phyloP scores from a whole-genome alignment of 1,140 invertebrate species.

The Dinoponera quadriceps region DNA sequence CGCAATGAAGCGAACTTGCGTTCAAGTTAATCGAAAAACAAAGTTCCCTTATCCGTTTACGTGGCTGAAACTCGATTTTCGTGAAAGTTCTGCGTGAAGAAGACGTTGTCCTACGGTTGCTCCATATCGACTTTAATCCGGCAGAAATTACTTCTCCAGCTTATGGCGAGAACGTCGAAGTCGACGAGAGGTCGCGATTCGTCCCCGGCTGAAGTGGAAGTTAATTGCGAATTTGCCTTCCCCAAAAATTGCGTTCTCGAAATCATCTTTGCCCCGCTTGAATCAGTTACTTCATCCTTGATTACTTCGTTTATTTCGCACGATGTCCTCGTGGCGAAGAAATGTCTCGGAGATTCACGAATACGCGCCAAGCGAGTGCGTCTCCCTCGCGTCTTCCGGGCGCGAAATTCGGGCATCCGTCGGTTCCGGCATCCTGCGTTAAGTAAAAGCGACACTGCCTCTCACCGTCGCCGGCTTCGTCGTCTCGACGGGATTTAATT shows the following conservation, averaged over 20 bases:
- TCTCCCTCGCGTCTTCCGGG: conserved; percentile 7
- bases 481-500: conserved; percentile 68
- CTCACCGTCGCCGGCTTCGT: conserved; percentile 13
- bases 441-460: conserved; percentile 49
- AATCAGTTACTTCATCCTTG: too few species aligned
- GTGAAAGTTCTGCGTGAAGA: conserved; percentile 4
- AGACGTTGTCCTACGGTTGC: conserved; percentile 1
- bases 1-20: conserved; percentile 11
- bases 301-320: too few species aligned
- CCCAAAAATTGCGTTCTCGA: neutral
- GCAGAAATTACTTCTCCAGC: conserved; percentile 26
- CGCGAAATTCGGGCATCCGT: conserved; percentile 27
- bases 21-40: conserved; percentile 19
- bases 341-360: neutral
- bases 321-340: neutral
- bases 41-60: conserved; percentile 27
- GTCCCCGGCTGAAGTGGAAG: conserved; percentile 9
- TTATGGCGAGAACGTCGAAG: neutral
- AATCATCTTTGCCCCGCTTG: neutral
- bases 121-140: conserved; percentile 13
- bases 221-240: neutral
- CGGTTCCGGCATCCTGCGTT: conserved; percentile 27
- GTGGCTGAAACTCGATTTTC: conserved; percentile 19
- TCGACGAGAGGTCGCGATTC: neutral
- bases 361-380: neutral